A percentile compares a stretch with the other conserved stretches of the same genome.
Conservation (phyloP, 2,113 vertebrate species). For the Hucho hucho region DNA sequence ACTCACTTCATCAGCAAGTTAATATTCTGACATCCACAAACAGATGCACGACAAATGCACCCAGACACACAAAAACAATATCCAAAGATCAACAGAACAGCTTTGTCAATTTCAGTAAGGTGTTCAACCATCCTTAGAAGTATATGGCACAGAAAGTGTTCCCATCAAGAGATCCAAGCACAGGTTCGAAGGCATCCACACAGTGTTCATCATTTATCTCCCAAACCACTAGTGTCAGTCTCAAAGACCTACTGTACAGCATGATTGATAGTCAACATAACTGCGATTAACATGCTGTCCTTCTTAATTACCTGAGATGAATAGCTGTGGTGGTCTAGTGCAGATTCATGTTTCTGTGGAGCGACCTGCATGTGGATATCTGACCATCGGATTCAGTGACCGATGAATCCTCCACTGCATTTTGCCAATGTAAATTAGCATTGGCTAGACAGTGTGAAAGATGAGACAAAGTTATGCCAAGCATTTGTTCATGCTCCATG, state of each 20-base stretch:
- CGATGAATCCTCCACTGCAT: constrained; percentile 31
- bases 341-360: constrained; percentile 52
- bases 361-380: constrained; percentile 18
- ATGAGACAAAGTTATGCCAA: constrained; percentile 39
- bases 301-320: constrained; percentile 69
- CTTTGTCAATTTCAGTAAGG: too few relatives aligned
- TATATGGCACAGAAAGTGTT: too few relatives aligned
- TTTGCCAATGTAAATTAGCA: constrained; percentile 41
- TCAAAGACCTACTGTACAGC: constrained; percentile 20
- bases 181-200: constrained; percentile 19
- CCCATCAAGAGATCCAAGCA: too few relatives aligned
- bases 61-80: too few relatives aligned
- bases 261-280: constrained; percentile 67
- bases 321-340: constrained; percentile 44
- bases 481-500: not conserved
- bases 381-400: constrained; percentile 40
- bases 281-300: constrained; percentile 67
- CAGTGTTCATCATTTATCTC: constrained; percentile 50
- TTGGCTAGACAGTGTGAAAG: constrained; percentile 37
- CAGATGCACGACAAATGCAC: too few relatives aligned
- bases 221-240: constrained; percentile 42
- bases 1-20: too few relatives aligned
- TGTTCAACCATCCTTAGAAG: too few relatives aligned
- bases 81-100: too few relatives aligned
- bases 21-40: too few relatives aligned